phyloP scores from a whole-genome alignment of 2,113 vertebrate species.

The Bostrychus sinensis region DNA sequence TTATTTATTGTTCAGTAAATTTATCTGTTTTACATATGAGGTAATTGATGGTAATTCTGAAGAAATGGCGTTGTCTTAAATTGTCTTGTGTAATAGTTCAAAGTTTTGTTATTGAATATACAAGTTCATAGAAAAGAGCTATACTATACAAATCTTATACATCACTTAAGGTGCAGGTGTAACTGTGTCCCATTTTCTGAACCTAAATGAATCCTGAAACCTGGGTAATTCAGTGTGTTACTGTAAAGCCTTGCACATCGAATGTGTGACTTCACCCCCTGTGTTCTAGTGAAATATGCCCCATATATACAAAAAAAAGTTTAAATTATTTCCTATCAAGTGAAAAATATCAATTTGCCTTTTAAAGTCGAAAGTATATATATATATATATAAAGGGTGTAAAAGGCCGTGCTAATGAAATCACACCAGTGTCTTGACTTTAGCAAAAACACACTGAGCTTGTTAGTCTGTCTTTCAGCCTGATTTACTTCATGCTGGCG shows the following conservation, averaged over 20 bases:
- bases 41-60: too few species aligned
- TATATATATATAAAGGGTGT: not conserved
- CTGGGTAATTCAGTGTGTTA: not conserved
- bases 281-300: not conserved
- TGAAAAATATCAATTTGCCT: not conserved
- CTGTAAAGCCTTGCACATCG: not conserved
- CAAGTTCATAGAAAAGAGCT: not conserved
- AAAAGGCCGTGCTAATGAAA: constrained; percentile 27
- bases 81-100: too few species aligned
- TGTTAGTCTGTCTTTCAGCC: constrained; percentile 47
- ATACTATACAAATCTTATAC: not conserved
- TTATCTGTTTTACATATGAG: too few species aligned
- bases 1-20: too few species aligned
- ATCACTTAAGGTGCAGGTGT: not conserved
- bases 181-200: not conserved
- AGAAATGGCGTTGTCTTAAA: too few species aligned
- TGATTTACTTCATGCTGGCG: constrained; percentile 37
- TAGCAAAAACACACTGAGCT: constrained; percentile 24
- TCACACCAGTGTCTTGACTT: constrained; percentile 27
- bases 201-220: not conserved
- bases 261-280: not conserved
- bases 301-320: not conserved
- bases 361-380: not conserved
- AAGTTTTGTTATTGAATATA: too few species aligned
- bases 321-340: not conserved